phyloP scores from a whole-genome alignment of 2,113 vertebrate species.

The Arvicanthis niloticus region DNA sequence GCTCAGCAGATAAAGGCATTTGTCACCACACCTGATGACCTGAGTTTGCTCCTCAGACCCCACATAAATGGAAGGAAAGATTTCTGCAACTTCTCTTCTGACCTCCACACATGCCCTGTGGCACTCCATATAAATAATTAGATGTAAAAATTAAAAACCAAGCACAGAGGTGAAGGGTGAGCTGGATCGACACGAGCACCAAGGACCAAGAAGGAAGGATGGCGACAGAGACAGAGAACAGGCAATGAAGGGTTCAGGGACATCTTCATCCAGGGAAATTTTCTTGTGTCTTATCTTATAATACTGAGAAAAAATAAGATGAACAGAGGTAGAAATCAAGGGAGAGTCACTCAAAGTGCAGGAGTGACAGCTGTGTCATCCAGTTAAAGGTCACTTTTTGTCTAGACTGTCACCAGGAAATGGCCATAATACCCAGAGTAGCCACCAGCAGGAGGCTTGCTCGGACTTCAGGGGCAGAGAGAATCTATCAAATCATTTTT shows the following conservation, averaged over 20 bases:
- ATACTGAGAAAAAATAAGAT: neutral
- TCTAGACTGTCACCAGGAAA: neutral
- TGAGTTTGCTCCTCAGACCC: too few species aligned
- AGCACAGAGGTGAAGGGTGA: neutral
- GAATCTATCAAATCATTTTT: too few species aligned
- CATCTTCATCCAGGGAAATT: neutral
- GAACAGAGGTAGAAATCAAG: neutral
- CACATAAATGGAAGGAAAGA: neutral
- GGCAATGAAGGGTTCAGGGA: rapidly evolving
- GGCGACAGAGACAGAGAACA: neutral
- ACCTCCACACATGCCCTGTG: neutral
- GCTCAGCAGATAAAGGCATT: neutral
- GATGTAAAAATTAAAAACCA: neutral
- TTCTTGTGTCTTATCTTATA: neutral
- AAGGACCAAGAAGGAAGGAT: neutral
- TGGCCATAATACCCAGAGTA: rapidly evolving
- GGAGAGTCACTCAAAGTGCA: neutral
- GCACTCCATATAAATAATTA: neutral
- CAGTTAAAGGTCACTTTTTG: neutral
- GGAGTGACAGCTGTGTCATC: neutral
- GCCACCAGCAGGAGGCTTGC: neutral
- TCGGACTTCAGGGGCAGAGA: neutral
- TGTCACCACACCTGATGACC: neutral
- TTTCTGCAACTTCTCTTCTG: too few species aligned
- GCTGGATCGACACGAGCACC: too few species aligned